These are phyloP conservation scores for Sebastes fasciatus DNA, from an alignment of 2,113 vertebrate species.

Conservation along the genomic window DNA sequence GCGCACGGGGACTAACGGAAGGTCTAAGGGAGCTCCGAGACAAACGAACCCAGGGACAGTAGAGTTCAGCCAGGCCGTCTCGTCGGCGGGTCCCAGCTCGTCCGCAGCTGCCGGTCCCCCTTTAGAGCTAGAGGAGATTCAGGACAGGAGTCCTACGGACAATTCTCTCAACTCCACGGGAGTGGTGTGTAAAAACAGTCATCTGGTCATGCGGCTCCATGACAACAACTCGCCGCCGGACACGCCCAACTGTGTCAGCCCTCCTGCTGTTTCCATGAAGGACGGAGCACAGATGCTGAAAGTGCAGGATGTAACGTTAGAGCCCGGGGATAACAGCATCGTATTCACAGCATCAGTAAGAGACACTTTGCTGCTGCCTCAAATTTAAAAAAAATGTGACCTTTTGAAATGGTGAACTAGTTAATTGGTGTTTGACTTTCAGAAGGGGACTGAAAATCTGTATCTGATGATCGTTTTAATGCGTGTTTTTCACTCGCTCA, in stretches of 20 bases:
- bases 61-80: constrained; percentile 80
- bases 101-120: constrained; percentile 70
- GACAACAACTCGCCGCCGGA: constrained; percentile 87
- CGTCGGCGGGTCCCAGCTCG: constrained; percentile 35
- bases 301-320: constrained; percentile 85
- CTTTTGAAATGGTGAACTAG: neutral
- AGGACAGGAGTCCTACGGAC: constrained; percentile 92
- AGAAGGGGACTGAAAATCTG: neutral
- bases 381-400: no score
- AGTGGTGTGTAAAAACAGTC: constrained; percentile 94
- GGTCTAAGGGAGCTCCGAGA: constrained; percentile 87
- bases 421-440: neutral
- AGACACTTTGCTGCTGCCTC: neutral
- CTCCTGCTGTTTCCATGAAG: constrained; percentile 83
- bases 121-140: constrained; percentile 89
- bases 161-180: constrained; percentile 89
- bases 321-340: constrained; percentile 91
- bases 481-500: neutral
- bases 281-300: constrained; percentile 88
- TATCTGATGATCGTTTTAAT: neutral
- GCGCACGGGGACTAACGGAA: constrained; percentile 88
- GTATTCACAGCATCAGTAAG: constrained; percentile 90
- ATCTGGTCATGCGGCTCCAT: constrained; percentile 91
- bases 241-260: constrained; percentile 76
- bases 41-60: constrained; percentile 82